A percentile compares a stretch with the other conserved stretches of the same genome.
These are phyloP conservation scores for Thumatha senex DNA, from an alignment of 2,888 invertebrate species.

Conservation along the genomic window DNA sequence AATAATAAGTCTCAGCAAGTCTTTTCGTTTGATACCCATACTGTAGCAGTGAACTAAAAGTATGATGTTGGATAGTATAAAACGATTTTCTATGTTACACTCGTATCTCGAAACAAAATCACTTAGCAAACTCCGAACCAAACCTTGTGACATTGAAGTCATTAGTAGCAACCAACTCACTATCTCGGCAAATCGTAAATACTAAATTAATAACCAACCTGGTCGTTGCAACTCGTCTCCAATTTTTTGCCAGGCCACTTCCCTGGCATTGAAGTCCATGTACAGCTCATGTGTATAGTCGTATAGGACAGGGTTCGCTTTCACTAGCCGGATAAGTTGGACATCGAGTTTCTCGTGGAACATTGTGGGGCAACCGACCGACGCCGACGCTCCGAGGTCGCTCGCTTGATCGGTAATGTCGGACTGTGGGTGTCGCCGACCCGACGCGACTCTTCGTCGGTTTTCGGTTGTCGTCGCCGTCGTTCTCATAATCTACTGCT, in stretches of 20 bases:
- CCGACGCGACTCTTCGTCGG: constrained; percentile 26
- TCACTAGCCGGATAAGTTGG: constrained; percentile 61
- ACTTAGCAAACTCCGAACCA: neutral
- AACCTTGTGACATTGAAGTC: neutral
- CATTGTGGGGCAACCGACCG: constrained; percentile 37
- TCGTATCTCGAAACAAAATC: constrained; percentile 9
- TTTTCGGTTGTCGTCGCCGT: constrained; percentile 24
- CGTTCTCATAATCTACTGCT: constrained; percentile 4
- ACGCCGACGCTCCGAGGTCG: constrained; percentile 27
- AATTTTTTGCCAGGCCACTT: constrained; percentile 76
- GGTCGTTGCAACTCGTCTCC: constrained; percentile 69
- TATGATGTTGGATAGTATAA: neutral
- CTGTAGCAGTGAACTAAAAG: too few species aligned
- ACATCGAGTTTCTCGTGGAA: constrained; percentile 61
- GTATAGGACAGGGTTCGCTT: constrained; percentile 63
- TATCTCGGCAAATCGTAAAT: constrained; percentile 20
- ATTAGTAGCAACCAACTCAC: constrained; percentile 14
- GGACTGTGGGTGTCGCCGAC: neutral
- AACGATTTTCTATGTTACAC: neutral
- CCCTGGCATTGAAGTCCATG: constrained; percentile 72
- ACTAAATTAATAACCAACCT: constrained; percentile 53
- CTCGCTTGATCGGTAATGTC: neutral
- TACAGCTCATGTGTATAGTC: constrained; percentile 65
- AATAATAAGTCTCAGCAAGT: too few species aligned
- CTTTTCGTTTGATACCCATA: too few species aligned